Conservation (phyloP, 2,888 invertebrate genomes). For the Temnothorax unifasciatus region DNA sequence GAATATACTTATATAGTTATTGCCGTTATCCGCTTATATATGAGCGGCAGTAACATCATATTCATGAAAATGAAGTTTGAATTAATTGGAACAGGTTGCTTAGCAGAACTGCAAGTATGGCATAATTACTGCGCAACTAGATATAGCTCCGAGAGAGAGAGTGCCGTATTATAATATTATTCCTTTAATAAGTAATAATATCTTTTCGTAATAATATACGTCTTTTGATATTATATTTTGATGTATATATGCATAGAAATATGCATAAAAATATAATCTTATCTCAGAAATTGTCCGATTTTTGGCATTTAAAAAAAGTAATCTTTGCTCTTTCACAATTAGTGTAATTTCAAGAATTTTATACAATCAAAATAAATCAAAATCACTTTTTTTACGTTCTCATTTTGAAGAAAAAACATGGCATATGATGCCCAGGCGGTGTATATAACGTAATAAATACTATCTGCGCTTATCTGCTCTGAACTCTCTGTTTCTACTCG, state of each 20-base stretch:
- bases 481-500: conserved; percentile 61
- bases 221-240: background rate
- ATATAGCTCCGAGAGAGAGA: background rate
- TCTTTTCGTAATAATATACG: background rate
- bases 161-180: conserved; percentile 18
- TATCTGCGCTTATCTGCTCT: conserved; percentile 62
- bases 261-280: background rate
- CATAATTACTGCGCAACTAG: conserved; percentile 45
- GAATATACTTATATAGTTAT: background rate
- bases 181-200: conserved; percentile 20
- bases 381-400: background rate
- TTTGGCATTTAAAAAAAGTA: background rate
- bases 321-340: background rate
- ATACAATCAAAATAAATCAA: background rate
- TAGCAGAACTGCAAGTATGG: conserved; percentile 43
- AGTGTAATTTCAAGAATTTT: background rate
- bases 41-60: conserved; percentile 38
- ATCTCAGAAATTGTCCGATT: background rate
- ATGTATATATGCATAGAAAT: background rate
- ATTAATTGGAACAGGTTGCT: conserved; percentile 53
- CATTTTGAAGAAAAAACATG: background rate
- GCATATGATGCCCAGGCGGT: background rate
- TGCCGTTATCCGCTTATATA: conserved; percentile 13
- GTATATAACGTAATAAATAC: conserved; percentile 13
- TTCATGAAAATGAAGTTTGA: conserved; percentile 43